A percentile compares a stretch with the other conserved stretches of the same genome.
Evolutionary conservation across 2,797 vertebrate species (phyloP).

Genomic region (Notamacropus eugenii): DNA sequence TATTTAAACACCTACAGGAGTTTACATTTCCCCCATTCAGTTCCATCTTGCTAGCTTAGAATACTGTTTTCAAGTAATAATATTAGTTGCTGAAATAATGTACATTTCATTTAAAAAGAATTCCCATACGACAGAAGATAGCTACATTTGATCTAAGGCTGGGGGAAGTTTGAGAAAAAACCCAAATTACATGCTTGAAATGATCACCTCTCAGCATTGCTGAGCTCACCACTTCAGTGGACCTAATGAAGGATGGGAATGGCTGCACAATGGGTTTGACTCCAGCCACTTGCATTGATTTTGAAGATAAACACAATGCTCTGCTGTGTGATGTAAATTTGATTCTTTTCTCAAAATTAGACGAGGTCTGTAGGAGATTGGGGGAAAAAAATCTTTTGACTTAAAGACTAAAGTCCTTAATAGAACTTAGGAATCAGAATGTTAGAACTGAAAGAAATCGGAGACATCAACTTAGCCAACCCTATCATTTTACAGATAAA

Average conservation of each 20-base stretch:
- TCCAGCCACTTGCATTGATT: not conserved
- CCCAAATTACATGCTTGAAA: conserved; percentile 18
- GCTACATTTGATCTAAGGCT: not conserved
- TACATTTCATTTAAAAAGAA: not conserved
- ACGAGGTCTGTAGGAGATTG: not conserved
- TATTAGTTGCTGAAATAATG: not conserved
- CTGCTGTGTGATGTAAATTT: not conserved
- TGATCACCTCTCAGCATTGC: conserved; percentile 4
- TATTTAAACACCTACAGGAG: not conserved
- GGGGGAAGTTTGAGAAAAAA: not conserved
- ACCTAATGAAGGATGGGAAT: not conserved
- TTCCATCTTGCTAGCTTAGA: not conserved
- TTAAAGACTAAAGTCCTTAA: not conserved
- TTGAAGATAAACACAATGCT: conserved; percentile 30
- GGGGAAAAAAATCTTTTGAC: not conserved
- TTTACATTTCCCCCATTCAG: not conserved
- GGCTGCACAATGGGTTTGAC: not conserved
- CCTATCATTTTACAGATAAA: not conserved
- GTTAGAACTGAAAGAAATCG: not conserved
- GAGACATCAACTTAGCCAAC: not conserved
- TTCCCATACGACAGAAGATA: not conserved
- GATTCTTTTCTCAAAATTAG: not conserved
- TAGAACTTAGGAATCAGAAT: not conserved
- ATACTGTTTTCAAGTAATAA: not conserved
- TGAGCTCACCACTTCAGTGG: conserved; percentile 1